Percentiles rank a stretch among this genome's conserved stretches.
phyloP scores from a whole-genome alignment of 2,888 invertebrate genomes.

The Pseudococcus viburni region DNA sequence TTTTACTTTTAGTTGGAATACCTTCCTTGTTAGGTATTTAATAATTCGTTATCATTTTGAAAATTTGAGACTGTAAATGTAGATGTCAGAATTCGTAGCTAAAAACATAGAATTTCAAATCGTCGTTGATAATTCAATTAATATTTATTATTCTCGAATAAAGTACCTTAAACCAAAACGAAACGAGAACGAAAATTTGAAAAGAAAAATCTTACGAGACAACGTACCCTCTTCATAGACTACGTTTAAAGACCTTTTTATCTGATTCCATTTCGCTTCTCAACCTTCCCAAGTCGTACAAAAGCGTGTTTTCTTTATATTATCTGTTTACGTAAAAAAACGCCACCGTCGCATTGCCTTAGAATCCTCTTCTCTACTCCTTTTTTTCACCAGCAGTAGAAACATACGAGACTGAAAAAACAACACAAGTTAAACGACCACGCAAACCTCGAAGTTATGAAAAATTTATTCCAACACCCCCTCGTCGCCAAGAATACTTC shows the following conservation, averaged over 20 bases:
- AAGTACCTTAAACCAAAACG: neutral
- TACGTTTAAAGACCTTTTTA: neutral
- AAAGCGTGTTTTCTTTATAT: neutral
- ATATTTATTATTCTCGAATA: neutral
- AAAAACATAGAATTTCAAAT: neutral
- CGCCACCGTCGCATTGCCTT: too few species aligned
- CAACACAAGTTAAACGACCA: neutral
- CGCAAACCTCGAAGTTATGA: neutral
- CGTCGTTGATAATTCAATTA: neutral
- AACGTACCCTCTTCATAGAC: neutral
- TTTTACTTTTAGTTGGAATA: too few species aligned
- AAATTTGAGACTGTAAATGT: neutral
- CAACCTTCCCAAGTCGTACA: neutral
- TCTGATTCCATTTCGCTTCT: neutral
- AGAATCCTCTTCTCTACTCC: too few species aligned
- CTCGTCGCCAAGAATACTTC: neutral
- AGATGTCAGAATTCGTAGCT: neutral
- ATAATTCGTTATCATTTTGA: neutral
- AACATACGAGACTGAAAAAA: too few species aligned
- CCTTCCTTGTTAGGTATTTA: too few species aligned
- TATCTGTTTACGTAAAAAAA: neutral
- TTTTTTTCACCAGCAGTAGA: too few species aligned
- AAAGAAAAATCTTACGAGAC: neutral
- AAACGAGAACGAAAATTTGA: neutral
- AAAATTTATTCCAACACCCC: slow-evolving; percentile 8